Percentiles rank a stretch among this genome's conserved stretches.
These are phyloP conservation scores for Plectropomus leopardus DNA, from an alignment of 2,113 vertebrate genomes.

Conservation along the genomic window DNA sequence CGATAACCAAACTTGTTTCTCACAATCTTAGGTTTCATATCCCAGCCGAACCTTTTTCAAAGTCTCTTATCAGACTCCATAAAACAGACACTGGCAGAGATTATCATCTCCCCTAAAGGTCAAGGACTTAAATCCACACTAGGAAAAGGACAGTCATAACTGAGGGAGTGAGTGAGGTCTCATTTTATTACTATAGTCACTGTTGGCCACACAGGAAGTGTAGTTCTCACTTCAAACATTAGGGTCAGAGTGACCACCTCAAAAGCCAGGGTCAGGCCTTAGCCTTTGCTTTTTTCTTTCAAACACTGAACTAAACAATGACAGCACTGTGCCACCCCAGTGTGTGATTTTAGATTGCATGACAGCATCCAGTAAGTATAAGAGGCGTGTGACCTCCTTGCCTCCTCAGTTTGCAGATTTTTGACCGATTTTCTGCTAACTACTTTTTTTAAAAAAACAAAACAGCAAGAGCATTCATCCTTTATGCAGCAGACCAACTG, in stretches of 20 bases:
- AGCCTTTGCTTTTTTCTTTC: too few species aligned
- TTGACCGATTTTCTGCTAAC: too few species aligned
- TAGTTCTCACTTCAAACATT: neutral
- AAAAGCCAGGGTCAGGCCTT: too few species aligned
- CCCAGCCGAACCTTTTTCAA: neutral
- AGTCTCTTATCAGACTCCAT: conserved; percentile 25
- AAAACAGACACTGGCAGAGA: conserved; percentile 7
- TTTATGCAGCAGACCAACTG: too few species aligned
- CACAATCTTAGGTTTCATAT: conserved; percentile 12
- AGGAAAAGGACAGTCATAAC: neutral
- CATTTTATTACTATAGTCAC: neutral
- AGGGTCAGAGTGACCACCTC: neutral
- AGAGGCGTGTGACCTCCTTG: too few species aligned
- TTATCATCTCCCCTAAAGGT: conserved; percentile 36
- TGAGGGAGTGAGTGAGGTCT: neutral
- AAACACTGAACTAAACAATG: too few species aligned
- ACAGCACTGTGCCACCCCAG: too few species aligned
- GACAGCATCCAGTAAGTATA: too few species aligned
- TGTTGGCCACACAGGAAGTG: neutral
- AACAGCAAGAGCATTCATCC: too few species aligned
- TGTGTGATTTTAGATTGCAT: too few species aligned
- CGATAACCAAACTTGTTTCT: neutral
- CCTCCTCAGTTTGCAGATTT: too few species aligned
- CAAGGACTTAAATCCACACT: conserved; percentile 21
- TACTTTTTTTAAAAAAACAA: too few species aligned